phyloP scores from a whole-genome alignment of 1,140 invertebrate genomes.

The Probaryconus sp. region DNA sequence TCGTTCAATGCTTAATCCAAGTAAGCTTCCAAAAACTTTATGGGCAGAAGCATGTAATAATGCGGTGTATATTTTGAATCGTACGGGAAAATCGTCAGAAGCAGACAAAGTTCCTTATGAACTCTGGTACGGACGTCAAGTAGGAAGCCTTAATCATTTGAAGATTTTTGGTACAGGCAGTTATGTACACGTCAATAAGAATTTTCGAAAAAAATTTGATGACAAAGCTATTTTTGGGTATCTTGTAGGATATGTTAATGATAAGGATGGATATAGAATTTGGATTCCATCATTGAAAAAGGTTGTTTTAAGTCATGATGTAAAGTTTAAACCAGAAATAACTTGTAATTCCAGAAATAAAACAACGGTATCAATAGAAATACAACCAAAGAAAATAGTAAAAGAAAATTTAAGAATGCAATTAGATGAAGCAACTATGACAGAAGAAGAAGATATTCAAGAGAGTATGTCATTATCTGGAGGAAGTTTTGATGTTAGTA shows the following conservation, averaged over 20 bases:
- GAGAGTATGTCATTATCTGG: too few species aligned
- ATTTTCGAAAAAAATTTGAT: conserved; percentile 41
- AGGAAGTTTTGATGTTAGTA: too few species aligned
- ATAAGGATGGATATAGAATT: conserved; percentile 31
- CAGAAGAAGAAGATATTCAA: too few species aligned
- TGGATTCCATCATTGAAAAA: conserved; percentile 17
- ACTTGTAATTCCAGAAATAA: conserved; percentile 2
- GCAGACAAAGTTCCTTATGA: conserved; percentile 14
- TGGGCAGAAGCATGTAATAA: conserved; percentile 37
- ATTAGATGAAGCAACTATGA: too few species aligned
- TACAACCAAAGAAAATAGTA: too few species aligned
- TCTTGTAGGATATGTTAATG: conserved; percentile 38
- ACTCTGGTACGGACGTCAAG: conserved; percentile 11
- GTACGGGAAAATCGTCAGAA: conserved; percentile 23
- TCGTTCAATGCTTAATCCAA: conserved; percentile 15
- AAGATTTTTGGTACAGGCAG: conserved; percentile 29
- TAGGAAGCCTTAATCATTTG: conserved; percentile 16
- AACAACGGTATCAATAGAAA: too few species aligned
- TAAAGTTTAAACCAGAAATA: conserved; percentile 7
- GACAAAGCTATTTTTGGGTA: conserved; percentile 6
- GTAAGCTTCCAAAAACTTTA: conserved; percentile 18
- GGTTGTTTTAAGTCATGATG: conserved; percentile 1
- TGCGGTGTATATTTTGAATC: conserved; percentile 34
- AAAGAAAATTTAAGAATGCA: too few species aligned
- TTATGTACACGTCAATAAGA: conserved; percentile 22